Percentiles rank a stretch among this genome's conserved stretches.
Conservation (phyloP, 92 coral and sea anemone genomes). For the Phymanthus crucifer region DNA sequence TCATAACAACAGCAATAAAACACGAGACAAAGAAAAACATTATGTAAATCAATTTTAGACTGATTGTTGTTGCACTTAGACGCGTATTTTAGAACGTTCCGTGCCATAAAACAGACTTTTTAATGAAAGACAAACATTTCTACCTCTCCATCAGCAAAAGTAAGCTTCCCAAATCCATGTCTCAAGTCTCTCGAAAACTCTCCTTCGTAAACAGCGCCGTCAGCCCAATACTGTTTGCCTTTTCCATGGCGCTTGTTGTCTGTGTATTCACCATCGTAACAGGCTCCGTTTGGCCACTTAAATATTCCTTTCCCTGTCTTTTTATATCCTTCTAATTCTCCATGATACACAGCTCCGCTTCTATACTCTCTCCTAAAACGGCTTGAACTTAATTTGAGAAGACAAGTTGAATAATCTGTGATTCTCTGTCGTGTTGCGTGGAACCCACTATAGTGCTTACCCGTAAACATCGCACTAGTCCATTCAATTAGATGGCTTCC, state of each 20-base stretch:
- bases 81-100: no score
- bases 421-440: conserved; percentile 1
- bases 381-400: conserved; percentile 84
- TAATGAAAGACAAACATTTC: conserved; percentile 9
- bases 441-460: not conserved
- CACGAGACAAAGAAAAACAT: not conserved
- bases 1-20: not conserved
- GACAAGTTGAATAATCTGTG: conserved; percentile 51
- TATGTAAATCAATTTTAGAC: no score
- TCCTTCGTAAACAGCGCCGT: conserved; percentile 84
- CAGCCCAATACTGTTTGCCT: conserved; percentile 92
- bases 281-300: conserved; percentile 97
- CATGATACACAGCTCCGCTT: conserved; percentile 88
- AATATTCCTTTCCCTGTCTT: conserved; percentile 86
- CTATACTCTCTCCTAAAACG: conserved; percentile 78
- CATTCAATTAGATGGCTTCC: not conserved
- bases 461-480: conserved; percentile 1
- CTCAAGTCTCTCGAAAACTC: conserved; percentile 77
- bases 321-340: conserved; percentile 81
- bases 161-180: conserved; percentile 80
- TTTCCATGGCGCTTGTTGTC: conserved; percentile 88
- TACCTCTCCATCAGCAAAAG: conserved; percentile 95
- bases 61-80: no score
- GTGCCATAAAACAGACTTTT: not conserved
- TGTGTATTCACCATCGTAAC: conserved; percentile 91